Evolutionary conservation across 2,113 vertebrate genomes (phyloP).

Genomic region (Cercocebus atys): DNA sequence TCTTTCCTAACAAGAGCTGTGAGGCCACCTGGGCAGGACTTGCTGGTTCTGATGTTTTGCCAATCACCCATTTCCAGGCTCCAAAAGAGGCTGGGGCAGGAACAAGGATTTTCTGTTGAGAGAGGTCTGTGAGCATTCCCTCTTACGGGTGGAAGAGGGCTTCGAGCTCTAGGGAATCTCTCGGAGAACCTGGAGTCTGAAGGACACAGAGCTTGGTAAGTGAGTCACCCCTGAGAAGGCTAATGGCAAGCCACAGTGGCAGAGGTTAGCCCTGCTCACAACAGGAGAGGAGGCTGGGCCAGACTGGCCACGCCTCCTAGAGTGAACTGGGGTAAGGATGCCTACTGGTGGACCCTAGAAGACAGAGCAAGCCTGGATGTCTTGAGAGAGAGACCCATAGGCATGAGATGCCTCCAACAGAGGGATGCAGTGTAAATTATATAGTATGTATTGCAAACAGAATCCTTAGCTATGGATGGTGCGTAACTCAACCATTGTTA

Average conservation of each 20-base stretch:
- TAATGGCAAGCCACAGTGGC: fast-evolving
- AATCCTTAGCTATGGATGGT: not conserved
- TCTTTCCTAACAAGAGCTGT: not conserved
- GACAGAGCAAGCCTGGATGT: no score
- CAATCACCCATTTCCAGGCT: not conserved
- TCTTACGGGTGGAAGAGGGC: fast-evolving
- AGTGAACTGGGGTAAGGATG: not conserved
- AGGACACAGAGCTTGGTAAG: not conserved
- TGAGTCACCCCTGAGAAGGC: not conserved
- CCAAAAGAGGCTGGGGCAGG: not conserved
- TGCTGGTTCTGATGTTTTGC: not conserved
- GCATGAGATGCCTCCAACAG: not conserved
- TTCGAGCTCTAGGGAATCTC: not conserved
- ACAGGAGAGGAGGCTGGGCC: not conserved
- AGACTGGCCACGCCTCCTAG: not conserved
- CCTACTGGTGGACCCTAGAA: fast-evolving
- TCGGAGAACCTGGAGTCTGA: not conserved
- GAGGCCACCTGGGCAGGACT: fast-evolving
- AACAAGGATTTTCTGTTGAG: not conserved
- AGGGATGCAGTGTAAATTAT: fast-evolving
- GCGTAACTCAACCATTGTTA: fast-evolving
- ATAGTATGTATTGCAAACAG: not conserved
- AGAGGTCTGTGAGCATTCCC: not conserved
- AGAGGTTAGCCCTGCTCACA: not conserved
- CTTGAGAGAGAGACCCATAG: not conserved